Conservation (phyloP, 2,113 vertebrate species). For the Collichthys lucidus region DNA sequence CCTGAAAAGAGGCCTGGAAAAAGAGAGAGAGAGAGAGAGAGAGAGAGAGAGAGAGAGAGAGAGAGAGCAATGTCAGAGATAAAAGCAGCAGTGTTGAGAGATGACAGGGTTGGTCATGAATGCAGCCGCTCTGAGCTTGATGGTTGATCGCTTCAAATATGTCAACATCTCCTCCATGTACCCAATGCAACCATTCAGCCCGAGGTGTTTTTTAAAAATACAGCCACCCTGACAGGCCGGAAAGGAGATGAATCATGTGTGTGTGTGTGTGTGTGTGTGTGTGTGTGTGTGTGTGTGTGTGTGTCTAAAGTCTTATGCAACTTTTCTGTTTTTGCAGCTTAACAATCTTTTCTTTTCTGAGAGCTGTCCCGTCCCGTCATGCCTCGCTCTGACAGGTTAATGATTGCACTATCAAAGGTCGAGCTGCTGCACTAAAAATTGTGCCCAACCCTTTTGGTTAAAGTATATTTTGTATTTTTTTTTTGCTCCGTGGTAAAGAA, state of each 20-base stretch:
- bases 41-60: not conserved
- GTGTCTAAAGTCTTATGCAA: constrained; percentile 74
- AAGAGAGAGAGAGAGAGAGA: not conserved
- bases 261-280: not conserved
- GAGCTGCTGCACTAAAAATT: not conserved
- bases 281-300: constrained; percentile 22
- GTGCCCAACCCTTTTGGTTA: not conserved
- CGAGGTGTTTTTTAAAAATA: constrained; percentile 70
- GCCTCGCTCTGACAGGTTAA: not conserved
- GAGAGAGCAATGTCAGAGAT: constrained; percentile 62
- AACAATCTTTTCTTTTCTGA: constrained; percentile 29
- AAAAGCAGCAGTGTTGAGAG: constrained; percentile 84
- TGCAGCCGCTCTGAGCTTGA: constrained; percentile 78
- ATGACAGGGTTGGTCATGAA: constrained; percentile 75
- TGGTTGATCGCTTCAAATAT: constrained; percentile 85
- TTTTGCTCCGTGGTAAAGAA: not conserved
- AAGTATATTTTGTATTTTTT: not conserved
- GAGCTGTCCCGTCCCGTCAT: constrained; percentile 41
- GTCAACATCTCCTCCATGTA: constrained; percentile 82
- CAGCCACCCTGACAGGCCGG: constrained; percentile 62
- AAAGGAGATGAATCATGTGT: constrained; percentile 37
- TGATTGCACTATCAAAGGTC: not conserved
- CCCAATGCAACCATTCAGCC: constrained; percentile 78
- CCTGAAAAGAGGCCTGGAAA: not conserved
- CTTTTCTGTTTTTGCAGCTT: constrained; percentile 66